Percentiles rank a stretch among this genome's conserved stretches.
Evolutionary conservation across 2,113 vertebrate genomes (phyloP).

Genomic region (Halichoerus grypus): DNA sequence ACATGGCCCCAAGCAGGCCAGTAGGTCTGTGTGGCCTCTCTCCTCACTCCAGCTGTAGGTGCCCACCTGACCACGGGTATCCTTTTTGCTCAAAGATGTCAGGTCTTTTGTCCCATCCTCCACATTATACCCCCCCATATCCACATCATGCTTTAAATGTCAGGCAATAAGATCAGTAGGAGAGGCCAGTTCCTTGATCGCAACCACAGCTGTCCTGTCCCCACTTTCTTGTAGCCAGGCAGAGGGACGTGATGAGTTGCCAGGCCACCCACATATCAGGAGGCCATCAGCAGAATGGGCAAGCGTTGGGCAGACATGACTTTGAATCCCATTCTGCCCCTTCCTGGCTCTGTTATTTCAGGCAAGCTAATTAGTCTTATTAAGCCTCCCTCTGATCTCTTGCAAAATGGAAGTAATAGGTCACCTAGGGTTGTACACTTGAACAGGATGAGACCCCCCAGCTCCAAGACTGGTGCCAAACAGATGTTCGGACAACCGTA

Average conservation of each 20-base stretch:
- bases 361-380: neutral
- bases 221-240: no score
- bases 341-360: neutral
- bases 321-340: neutral
- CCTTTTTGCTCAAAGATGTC: neutral
- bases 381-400: neutral
- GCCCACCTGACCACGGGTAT: fast-evolving
- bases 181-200: neutral
- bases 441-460: neutral
- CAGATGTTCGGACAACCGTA: neutral
- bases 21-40: neutral
- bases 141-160: fast-evolving
- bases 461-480: neutral
- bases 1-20: neutral
- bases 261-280: neutral
- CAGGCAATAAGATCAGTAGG: fast-evolving
- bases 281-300: neutral
- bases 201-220: neutral
- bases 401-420: neutral
- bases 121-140: fast-evolving
- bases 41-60: neutral
- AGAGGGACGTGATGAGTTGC: neutral
- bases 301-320: neutral
- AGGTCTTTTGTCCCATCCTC: neutral
- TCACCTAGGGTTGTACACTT: neutral